A percentile compares a stretch with the other conserved stretches of the same genome.
These are phyloP conservation scores for Antedon mediterranea DNA, from an alignment of 53 echinoderm and acorn worm species.

Conservation along the genomic window DNA sequence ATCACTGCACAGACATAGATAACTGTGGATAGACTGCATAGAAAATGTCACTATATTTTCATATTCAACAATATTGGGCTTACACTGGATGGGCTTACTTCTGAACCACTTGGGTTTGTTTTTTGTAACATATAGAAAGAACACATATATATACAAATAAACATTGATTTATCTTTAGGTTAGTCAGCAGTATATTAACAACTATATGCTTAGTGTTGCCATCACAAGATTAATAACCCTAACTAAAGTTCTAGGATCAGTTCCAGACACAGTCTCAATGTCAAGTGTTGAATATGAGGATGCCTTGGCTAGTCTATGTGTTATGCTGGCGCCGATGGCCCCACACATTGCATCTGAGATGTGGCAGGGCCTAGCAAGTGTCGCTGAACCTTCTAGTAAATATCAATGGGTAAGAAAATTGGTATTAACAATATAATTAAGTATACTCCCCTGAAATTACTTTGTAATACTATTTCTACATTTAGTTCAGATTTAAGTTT, in stretches of 20 bases:
- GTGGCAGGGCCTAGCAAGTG: constrained; percentile 69
- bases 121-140: background rate
- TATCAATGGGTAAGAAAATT: constrained; percentile 31
- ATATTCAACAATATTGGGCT: background rate
- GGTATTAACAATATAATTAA: no score
- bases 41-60: no score
- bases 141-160: background rate
- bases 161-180: constrained; percentile 35
- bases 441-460: no score
- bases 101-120: background rate
- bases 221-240: constrained; percentile 71
- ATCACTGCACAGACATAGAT: no score
- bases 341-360: constrained; percentile 80
- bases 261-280: constrained; percentile 45
- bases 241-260: constrained; percentile 45
- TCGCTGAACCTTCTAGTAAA: constrained; percentile 2
- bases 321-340: constrained; percentile 89
- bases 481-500: no score
- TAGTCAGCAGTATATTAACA: constrained; percentile 43
- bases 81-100: background rate
- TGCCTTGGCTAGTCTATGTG: constrained; percentile 41
- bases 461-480: no score
- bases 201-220: constrained; percentile 69
- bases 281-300: constrained; percentile 37
- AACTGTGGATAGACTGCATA: no score